Conservation (phyloP, 2,888 invertebrate species). For the Pyrocoelia pectoralis region DNA sequence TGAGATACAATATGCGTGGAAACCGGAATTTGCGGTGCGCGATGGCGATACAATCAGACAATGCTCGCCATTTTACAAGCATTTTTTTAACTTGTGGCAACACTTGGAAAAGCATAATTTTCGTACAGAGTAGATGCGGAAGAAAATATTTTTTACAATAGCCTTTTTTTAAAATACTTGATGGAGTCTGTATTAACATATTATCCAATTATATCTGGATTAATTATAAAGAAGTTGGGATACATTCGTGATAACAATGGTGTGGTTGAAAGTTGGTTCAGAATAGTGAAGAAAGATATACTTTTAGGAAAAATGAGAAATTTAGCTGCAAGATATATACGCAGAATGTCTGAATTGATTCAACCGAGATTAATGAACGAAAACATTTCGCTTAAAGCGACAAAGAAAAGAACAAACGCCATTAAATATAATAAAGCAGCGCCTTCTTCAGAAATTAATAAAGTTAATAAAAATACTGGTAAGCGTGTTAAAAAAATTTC, state of each 20-base stretch:
- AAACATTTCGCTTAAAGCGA: neutral
- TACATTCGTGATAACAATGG: constrained; percentile 10
- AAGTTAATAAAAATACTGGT: neutral
- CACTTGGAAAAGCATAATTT: neutral
- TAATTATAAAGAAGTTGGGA: constrained; percentile 6
- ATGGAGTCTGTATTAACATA: constrained; percentile 1
- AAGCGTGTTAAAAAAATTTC: neutral
- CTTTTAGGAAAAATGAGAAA: constrained; percentile 4
- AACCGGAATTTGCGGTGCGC: neutral
- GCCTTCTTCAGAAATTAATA: neutral
- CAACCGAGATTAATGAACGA: neutral
- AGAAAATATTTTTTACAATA: constrained; percentile 3
- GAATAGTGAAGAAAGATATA: constrained; percentile 8
- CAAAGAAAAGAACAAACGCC: neutral
- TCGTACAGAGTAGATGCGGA: neutral
- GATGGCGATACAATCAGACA: neutral
- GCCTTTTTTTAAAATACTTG: neutral
- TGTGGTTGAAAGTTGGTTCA: constrained; percentile 3
- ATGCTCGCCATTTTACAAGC: constrained; percentile 3
- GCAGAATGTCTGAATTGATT: constrained; percentile 3
- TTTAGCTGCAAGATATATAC: neutral
- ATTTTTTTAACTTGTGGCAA: neutral
- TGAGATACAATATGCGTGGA: neutral
- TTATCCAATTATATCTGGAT: constrained; percentile 7
- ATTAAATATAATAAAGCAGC: neutral